Evolutionary conservation across 1,140 invertebrate species (phyloP), one percentile per base, ranked within the genome.

Genomic region (Drosophila persimilis): DNA sequence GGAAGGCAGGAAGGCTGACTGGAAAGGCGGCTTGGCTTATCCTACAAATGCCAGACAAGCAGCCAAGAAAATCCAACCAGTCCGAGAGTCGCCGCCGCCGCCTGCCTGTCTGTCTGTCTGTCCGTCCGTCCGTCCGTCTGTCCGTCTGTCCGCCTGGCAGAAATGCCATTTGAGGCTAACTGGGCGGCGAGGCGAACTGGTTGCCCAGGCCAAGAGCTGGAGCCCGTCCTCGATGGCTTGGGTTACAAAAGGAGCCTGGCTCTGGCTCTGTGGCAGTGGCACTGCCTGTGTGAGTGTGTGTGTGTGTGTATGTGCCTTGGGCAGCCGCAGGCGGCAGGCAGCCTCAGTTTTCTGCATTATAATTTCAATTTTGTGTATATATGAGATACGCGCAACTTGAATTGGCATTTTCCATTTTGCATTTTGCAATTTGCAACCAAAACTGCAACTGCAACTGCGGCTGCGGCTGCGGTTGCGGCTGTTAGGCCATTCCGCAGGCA

Each of bases 341-440:
- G 46, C 54, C 54, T 66, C n/a, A 8, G 66, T 31, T 67, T 69
- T 50, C 64, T 57, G 80, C 77, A 83, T 78, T 80, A 76, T 85
- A 73, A 85, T 77, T 86, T 86, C 67, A 77, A 73, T 86, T 80
- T 77, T 77, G 74, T 83, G 79, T 83, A 76, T 80, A 77, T 85
- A 64, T 71, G 74, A 83, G 74, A 83, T 81, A 81, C 70, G 74
- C 74, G 61, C 67, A 56, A 66, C 77, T 64, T 77, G 80, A 85
- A 85, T 85, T 85, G 80, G 73, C 80, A 85, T 86, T 83, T 81
- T 84, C 61, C 70, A 77, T 77, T 78, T 79, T 77, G 76, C 76
- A 78, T 79, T 78, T 79, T 69, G 71, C 77, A 80, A 48, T 78
- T 53, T 56, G 63, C 77, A 72, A 59, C 35, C 9, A 39, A 39